A percentile compares a stretch with the other conserved stretches of the same genome.
phyloP scores from a whole-genome alignment of 2,888 invertebrate genomes.

The Reticulitermes lucifugus region DNA sequence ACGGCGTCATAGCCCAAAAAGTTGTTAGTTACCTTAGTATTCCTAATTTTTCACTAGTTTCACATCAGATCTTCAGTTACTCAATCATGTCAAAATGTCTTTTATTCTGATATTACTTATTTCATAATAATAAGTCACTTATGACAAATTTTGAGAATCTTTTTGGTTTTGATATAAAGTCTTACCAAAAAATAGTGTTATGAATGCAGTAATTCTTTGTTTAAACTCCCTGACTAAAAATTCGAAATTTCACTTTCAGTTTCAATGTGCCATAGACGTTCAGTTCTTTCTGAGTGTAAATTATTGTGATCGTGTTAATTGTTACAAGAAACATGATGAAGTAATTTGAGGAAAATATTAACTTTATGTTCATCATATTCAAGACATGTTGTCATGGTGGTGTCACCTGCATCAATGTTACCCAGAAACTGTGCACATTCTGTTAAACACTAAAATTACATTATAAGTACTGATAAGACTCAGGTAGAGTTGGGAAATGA shows the following conservation, averaged over 20 bases:
- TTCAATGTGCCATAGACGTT: too few species aligned
- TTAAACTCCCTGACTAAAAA: too few species aligned
- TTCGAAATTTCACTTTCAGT: too few species aligned
- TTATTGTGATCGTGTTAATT: too few species aligned
- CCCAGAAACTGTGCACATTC: neutral
- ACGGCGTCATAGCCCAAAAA: too few species aligned
- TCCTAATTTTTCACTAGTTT: neutral
- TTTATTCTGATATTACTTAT: neutral
- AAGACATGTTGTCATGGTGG: neutral
- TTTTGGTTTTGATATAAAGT: too few species aligned
- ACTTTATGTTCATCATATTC: neutral
- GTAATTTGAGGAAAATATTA: neutral
- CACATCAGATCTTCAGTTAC: conserved; percentile 7
- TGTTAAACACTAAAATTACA: neutral
- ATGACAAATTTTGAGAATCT: neutral
- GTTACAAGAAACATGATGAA: too few species aligned
- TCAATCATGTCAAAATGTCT: conserved; percentile 24
- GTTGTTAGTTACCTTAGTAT: too few species aligned
- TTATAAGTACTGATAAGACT: neutral
- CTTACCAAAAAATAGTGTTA: too few species aligned
- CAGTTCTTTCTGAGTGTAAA: too few species aligned
- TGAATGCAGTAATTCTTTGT: too few species aligned
- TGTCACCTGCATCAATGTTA: neutral
- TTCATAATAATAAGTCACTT: neutral
- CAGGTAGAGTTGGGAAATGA: neutral